Percentiles rank a stretch among this genome's conserved stretches.
These are phyloP conservation scores for Ischnura elegans DNA, from an alignment of 2,888 invertebrate genomes.

Conservation along the genomic window DNA sequence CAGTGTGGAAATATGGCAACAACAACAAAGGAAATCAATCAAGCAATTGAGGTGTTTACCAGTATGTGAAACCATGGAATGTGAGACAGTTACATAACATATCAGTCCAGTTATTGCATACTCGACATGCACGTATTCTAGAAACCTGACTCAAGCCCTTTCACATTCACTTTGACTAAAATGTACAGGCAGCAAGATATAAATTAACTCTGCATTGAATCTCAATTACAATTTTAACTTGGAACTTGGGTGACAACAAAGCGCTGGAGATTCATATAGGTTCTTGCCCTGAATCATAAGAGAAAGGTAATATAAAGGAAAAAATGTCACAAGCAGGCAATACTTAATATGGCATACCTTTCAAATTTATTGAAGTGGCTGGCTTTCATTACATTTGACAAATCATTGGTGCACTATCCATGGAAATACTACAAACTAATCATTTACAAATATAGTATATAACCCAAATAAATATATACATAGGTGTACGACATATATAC, in stretches of 20 bases:
- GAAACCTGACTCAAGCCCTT: too few species aligned
- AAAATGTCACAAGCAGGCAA: not conserved
- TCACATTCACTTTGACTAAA: too few species aligned
- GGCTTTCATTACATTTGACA: conserved; percentile 52
- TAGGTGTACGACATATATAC: conserved; percentile 54
- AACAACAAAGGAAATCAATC: not conserved
- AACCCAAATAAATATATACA: conserved; percentile 55
- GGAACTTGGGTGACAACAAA: not conserved
- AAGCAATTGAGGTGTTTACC: not conserved
- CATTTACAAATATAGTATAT: conserved; percentile 4
- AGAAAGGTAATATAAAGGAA: too few species aligned
- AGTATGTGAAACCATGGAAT: not conserved
- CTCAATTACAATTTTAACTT: not conserved
- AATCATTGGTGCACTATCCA: conserved; percentile 53
- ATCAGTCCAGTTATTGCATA: too few species aligned
- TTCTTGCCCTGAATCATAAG: not conserved
- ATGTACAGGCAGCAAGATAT: too few species aligned
- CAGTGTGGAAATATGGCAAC: not conserved
- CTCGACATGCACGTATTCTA: too few species aligned
- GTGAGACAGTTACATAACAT: not conserved
- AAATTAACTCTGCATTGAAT: not conserved
- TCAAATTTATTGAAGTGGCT: conserved; percentile 48
- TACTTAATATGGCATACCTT: conserved; percentile 15
- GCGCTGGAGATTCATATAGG: not conserved
- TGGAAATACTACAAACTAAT: conserved; percentile 48